Base-by-base conservation (phyloP, 2,797 vertebrate species). In the Uromys caudimaculatus region DNA sequence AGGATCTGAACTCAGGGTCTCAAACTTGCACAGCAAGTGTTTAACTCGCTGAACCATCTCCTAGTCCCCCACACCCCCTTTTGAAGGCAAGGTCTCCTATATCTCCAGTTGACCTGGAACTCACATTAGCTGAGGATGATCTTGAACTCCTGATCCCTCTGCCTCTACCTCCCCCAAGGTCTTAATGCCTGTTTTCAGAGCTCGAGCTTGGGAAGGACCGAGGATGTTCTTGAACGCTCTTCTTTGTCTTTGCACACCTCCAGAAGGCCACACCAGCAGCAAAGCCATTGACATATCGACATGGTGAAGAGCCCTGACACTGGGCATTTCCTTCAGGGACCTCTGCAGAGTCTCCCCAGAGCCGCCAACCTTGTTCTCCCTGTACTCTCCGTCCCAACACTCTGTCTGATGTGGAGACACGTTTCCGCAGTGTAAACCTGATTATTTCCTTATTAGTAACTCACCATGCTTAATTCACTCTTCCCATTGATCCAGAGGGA, bases 381-480 rank as follows among this genome's bases (percentile, higher is more conserved):
- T 4, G 1, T 7, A 38, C 38, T 41, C 35, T 44, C 67, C 0
- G 0, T 21, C 41, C 32, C 32, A 3, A 0, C 21, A 32, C 86
- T 77, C 56, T 54, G 10, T 76, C 75, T 62, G 41, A 73, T 0
- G 19, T 1, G 3, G 84, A 52, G 94, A 90, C 84, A 38, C 67
- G 75, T 58, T 19, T 69, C 86, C 41, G 86, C 60, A n/a, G 32
- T 3, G 1, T 27, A 54, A 88, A 88, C 58, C 54, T 32, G 75
- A 86, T 89, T 86, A 76, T 95, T 95, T 95, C 96, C 97, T 64
- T 71, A 90, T 95, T 87, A 95, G 93, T 79, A 86, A 50, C 85
- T 92, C 47, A 3, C n/a, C 67, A 21, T 0, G 29, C 69, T 87
- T 83, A 64, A 71, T 95, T 91, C 87, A 58, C 62, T 95, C 86